Conservation (phyloP, 1,140 invertebrate genomes). For the Calliopsis andreniformis region DNA sequence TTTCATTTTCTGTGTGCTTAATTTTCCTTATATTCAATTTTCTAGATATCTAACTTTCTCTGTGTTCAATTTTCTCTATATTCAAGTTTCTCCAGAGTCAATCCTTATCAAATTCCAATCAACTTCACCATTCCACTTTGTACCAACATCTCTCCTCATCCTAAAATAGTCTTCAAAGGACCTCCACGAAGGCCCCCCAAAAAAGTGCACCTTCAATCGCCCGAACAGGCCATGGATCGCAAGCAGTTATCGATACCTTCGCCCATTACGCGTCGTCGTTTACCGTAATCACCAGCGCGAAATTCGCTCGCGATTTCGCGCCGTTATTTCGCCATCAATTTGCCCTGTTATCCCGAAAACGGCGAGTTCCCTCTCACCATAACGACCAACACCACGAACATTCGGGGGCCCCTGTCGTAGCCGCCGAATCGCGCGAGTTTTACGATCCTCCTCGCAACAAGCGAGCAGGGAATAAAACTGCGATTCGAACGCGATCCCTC, state of each 20-base stretch:
- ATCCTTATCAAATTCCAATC: too few species aligned
- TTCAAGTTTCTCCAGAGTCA: too few species aligned
- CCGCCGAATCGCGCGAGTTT: slow-evolving; percentile 42
- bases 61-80: too few species aligned
- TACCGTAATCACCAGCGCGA: slow-evolving; percentile 28
- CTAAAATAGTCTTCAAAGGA: too few species aligned
- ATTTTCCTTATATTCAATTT: too few species aligned
- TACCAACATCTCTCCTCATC: too few species aligned
- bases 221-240: background rate
- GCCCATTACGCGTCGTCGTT: slow-evolving; percentile 28
- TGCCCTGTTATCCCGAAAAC: slow-evolving; percentile 26
- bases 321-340: slow-evolving; percentile 55
- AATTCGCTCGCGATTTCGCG: slow-evolving; percentile 48
- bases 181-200: background rate
- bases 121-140: too few species aligned
- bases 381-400: slow-evolving; percentile 18
- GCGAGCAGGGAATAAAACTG: slow-evolving; percentile 30
- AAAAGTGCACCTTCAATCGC: background rate
- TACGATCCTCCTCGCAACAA: slow-evolving; percentile 17
- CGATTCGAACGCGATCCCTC: slow-evolving; percentile 24
- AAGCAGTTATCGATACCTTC: slow-evolving; percentile 19
- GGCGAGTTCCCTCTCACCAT: background rate
- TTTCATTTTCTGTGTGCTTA: too few species aligned
- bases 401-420: slow-evolving; percentile 16
- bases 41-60: too few species aligned